These are phyloP conservation scores for Oophaga sylvatica DNA, from an alignment of 2,797 vertebrate species.

Conservation along the genomic window DNA sequence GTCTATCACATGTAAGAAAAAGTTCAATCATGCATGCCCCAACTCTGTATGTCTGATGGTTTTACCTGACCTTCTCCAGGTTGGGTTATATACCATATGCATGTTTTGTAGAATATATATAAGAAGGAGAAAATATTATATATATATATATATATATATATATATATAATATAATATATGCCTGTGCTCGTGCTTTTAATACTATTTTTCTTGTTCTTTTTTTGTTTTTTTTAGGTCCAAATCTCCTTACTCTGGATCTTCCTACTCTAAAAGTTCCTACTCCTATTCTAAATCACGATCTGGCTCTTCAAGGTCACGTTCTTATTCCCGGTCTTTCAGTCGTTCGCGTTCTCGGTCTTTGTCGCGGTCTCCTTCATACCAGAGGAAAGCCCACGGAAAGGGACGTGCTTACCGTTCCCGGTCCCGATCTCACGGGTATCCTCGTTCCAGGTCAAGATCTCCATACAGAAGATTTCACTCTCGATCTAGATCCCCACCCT, in stretches of 20 bases:
- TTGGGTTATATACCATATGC: not conserved
- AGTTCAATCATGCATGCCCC: not conserved
- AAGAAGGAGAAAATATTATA: no score
- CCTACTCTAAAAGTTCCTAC: slow-evolving; percentile 84
- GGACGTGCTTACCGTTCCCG: slow-evolving; percentile 83
- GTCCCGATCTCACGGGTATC: slow-evolving; percentile 86
- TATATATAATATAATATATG: no score
- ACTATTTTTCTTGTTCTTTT: slow-evolving; percentile 61
- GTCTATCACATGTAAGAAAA: slow-evolving; percentile 6
- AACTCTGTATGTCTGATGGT: not conserved
- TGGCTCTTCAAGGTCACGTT: slow-evolving; percentile 82
- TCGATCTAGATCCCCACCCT: slow-evolving; percentile 84
- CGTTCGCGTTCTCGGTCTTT: slow-evolving; percentile 92
- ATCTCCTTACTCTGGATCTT: slow-evolving; percentile 87
- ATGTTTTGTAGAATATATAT: not conserved
- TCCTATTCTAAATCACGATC: slow-evolving; percentile 92
- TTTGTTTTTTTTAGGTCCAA: slow-evolving; percentile 83
- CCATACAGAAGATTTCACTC: slow-evolving; percentile 82
- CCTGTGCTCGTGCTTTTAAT: not conserved
- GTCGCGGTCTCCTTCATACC: slow-evolving; percentile 84
- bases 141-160: no score
- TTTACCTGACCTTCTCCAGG: not conserved
- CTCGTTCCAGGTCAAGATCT: slow-evolving; percentile 87
- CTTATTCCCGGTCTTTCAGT: slow-evolving; percentile 81
- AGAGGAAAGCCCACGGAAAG: slow-evolving; percentile 77